Conservation (phyloP, 2,888 invertebrate genomes). For the Zygothrica quintamaculata region DNA sequence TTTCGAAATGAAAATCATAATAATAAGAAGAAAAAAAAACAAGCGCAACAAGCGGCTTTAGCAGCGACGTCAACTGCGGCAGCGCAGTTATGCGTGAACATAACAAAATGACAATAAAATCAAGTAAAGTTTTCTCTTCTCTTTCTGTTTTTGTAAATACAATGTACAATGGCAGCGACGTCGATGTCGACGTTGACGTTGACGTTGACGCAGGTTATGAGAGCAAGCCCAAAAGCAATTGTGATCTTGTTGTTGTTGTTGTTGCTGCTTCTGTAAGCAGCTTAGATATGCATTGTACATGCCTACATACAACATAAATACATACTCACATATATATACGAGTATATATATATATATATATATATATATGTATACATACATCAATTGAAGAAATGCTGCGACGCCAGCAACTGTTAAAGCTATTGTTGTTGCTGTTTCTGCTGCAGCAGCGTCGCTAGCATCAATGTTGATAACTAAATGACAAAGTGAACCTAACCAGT, state of each 20-base stretch:
- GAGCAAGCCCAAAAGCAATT: conserved; percentile 23
- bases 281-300: conserved; percentile 1
- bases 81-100: conserved; percentile 12
- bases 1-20: too few species aligned
- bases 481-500: conserved; percentile 67
- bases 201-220: conserved; percentile 21
- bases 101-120: conserved; percentile 35
- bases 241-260: conserved; percentile 13
- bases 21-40: conserved; percentile 28
- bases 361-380: conserved; percentile 8
- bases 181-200: conserved; percentile 2
- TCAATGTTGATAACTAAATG: conserved; percentile 67
- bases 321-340: background rate
- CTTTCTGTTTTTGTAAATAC: conserved; percentile 3
- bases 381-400: conserved; percentile 45
- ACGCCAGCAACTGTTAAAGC: conserved; percentile 24
- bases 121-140: conserved; percentile 21
- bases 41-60: conserved; percentile 40
- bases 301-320: conserved; percentile 15
- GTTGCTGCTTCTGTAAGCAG: conserved; percentile 1
- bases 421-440: conserved; percentile 22
- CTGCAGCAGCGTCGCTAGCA: conserved; percentile 36
- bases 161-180: background rate
- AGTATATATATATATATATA: conserved; percentile 9
- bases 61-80: conserved; percentile 6